phyloP scores from a whole-genome alignment of 1,140 invertebrate species.

The Apis mellifera region DNA sequence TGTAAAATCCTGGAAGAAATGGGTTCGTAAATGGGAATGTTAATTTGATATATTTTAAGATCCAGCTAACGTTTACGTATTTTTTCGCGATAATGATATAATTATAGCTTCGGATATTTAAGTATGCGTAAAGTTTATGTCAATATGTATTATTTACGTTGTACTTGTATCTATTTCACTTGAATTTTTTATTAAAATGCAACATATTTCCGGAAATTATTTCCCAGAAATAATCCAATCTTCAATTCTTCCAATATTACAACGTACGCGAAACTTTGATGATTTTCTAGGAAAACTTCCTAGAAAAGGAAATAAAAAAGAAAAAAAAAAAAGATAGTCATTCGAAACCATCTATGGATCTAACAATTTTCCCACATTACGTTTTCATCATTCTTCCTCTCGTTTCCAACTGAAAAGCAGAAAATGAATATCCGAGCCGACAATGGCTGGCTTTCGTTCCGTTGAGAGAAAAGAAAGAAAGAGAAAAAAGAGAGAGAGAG shows the following conservation, averaged over 20 bases:
- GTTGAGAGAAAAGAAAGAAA: too few relatives aligned
- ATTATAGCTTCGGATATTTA: too few relatives aligned
- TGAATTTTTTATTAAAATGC: too few relatives aligned
- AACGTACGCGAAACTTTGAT: too few relatives aligned
- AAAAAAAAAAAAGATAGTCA: not conserved
- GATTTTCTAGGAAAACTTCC: not conserved
- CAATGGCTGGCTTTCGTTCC: not conserved
- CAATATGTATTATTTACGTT: not conserved
- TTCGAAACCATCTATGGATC: not conserved
- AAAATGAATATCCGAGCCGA: not conserved
- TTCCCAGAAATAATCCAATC: too few relatives aligned
- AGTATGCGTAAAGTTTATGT: too few relatives aligned
- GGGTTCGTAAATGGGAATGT: too few relatives aligned
- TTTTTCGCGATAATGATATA: not conserved
- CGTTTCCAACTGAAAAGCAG: not conserved
- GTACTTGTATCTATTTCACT: not conserved
- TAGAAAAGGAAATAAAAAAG: not conserved
- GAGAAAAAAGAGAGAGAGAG: not conserved
- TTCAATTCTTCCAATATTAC: too few relatives aligned
- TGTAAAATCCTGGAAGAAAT: not conserved
- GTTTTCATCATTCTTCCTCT: not conserved
- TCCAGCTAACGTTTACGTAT: not conserved
- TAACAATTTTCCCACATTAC: constrained; percentile 2
- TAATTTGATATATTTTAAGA: not conserved
- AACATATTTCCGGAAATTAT: too few relatives aligned